Conservation (phyloP, 2,797 vertebrate genomes). For the Pangasius krempfi region DNA sequence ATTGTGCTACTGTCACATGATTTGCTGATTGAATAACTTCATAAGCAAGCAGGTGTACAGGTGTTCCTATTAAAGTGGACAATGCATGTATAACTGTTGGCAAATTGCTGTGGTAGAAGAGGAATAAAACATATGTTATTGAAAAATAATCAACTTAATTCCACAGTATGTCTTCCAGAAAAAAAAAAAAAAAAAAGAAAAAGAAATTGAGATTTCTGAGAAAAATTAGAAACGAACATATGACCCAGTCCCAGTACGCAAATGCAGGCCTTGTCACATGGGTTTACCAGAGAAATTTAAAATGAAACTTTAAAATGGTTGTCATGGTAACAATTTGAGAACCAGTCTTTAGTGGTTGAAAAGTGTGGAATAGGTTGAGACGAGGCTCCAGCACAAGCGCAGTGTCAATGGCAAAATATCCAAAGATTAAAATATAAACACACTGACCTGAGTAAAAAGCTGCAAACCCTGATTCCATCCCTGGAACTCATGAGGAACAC, state of each 20-base stretch:
- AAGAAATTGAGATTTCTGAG: neutral
- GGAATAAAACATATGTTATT: no score
- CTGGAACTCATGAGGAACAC: slow-evolving; percentile 59
- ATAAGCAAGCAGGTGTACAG: neutral
- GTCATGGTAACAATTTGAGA: neutral
- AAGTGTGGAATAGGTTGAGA: neutral
- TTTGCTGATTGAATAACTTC: no score
- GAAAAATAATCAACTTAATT: no score
- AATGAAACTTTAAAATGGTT: neutral
- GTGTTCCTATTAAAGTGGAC: neutral
- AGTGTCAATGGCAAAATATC: neutral
- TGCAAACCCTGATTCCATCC: slow-evolving; percentile 61
- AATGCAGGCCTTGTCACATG: neutral
- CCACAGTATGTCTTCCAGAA: neutral
- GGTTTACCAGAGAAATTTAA: no score
- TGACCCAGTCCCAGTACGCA: neutral
- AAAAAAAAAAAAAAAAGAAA: no score
- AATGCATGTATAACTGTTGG: neutral
- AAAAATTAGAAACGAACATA: neutral
- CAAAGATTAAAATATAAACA: neutral
- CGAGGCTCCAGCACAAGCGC: slow-evolving; percentile 4
- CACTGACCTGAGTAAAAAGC: slow-evolving; percentile 69
- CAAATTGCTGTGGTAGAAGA: neutral
- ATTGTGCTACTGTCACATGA: neutral
- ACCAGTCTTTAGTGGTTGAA: neutral